Conservation (phyloP, 2,113 vertebrate genomes). For the Meriones unguiculatus region DNA sequence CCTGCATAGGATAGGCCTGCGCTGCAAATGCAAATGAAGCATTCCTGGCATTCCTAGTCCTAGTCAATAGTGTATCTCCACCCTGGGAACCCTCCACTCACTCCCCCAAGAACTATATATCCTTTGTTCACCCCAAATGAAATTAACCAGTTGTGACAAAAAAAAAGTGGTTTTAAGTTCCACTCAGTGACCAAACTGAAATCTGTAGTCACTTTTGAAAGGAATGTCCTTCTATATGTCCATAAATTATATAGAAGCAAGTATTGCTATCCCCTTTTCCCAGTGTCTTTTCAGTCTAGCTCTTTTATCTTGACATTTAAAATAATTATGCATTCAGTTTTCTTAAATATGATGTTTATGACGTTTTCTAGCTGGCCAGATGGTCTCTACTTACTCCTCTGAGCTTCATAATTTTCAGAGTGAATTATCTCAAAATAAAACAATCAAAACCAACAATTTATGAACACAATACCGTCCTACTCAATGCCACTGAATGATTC, state of each 20-base stretch:
- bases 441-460: background rate
- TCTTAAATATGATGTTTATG: slow-evolving; percentile 1
- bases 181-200: background rate
- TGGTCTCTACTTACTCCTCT: background rate
- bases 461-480: background rate
- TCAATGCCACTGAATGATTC: background rate
- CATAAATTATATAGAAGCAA: background rate
- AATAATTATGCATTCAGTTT: background rate
- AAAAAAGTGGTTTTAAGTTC: background rate
- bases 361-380: slow-evolving; percentile 1
- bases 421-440: slow-evolving; percentile 37
- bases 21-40: too few relatives aligned
- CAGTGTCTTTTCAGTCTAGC: background rate
- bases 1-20: too few relatives aligned
- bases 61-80: too few relatives aligned
- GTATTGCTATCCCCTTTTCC: background rate
- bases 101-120: too few relatives aligned
- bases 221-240: background rate
- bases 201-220: background rate
- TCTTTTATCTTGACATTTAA: background rate
- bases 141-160: too few relatives aligned
- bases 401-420: background rate
- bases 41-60: too few relatives aligned
- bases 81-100: too few relatives aligned
- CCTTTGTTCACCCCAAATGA: too few relatives aligned